Conservation (phyloP, 2,888 invertebrate species). For the Cordylochernes scorpioides region DNA sequence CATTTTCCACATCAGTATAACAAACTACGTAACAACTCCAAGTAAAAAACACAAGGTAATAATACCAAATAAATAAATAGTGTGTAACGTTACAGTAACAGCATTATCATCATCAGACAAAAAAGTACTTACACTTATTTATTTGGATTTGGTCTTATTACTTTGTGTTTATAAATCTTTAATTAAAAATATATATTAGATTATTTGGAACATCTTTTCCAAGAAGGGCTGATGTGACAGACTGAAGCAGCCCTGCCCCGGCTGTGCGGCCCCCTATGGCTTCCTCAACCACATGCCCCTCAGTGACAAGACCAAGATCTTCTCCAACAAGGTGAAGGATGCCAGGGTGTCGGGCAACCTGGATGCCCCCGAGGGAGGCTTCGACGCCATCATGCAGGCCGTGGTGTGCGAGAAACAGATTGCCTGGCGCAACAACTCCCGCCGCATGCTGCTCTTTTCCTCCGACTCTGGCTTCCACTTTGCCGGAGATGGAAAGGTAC, state of each 20-base stretch:
- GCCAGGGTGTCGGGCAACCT: constrained; percentile 28
- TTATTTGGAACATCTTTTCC: no score
- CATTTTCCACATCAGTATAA: no score
- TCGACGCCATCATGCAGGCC: constrained; percentile 98
- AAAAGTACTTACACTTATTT: no score
- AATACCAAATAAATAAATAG: no score
- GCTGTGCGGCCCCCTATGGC: constrained; percentile 84
- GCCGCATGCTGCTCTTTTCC: constrained; percentile 79
- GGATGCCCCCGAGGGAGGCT: constrained; percentile 85
- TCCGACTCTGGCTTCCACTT: constrained; percentile 97
- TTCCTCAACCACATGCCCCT: constrained; percentile 78
- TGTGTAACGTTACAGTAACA: no score
- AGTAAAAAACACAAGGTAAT: no score
- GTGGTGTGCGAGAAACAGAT: constrained; percentile 51
- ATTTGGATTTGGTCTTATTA: no score
- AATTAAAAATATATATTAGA: no score
- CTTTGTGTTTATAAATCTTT: no score
- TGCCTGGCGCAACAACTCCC: constrained; percentile 78
- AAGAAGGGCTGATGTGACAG: no score
- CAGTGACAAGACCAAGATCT: constrained; percentile 47
- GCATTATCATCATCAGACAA: no score
- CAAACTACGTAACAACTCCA: no score
- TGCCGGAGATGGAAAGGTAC: constrained; percentile 89
- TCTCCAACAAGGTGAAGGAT: constrained; percentile 28
- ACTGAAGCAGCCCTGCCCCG: constrained; percentile 39